These are phyloP conservation scores for Oophaga sylvatica DNA, from an alignment of 2,797 vertebrate species.

Conservation along the genomic window DNA sequence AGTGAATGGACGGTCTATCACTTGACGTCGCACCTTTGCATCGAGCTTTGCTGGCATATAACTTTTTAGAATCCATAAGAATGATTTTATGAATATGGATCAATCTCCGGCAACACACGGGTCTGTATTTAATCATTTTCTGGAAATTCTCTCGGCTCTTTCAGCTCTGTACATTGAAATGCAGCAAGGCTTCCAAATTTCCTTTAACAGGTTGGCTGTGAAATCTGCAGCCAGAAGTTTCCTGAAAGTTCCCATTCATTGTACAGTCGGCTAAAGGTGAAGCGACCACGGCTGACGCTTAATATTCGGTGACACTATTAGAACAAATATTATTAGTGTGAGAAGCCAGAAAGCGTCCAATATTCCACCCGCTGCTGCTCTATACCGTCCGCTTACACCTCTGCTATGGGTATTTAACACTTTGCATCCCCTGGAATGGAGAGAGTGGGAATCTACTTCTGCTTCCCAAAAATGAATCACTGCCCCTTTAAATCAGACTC, in stretches of 20 bases:
- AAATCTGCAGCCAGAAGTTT: constrained; percentile 33
- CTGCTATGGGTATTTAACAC: neutral
- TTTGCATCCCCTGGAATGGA: neutral
- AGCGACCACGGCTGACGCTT: constrained; percentile 23
- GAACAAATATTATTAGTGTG: constrained; percentile 55
- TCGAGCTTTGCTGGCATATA: constrained; percentile 11
- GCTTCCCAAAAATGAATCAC: neutral
- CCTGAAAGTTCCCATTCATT: constrained; percentile 53
- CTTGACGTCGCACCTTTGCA: too few relatives aligned
- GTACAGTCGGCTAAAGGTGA: constrained; percentile 37
- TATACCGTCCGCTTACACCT: neutral
- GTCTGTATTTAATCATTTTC: constrained; percentile 30
- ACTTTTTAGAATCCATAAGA: constrained; percentile 31
- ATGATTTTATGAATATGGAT: constrained; percentile 45
- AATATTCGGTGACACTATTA: constrained; percentile 54
- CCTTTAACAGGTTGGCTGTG: constrained; percentile 35
- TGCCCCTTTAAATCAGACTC: neutral
- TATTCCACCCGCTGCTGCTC: neutral
- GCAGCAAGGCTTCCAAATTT: constrained; percentile 38
- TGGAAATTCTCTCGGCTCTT: constrained; percentile 34
- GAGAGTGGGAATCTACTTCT: neutral
- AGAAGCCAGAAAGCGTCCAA: constrained; percentile 6
- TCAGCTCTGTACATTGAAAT: constrained; percentile 7
- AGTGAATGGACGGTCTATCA: constrained; percentile 24
- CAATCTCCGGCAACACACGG: constrained; percentile 38